These are phyloP conservation scores for Serilophus lunatus DNA, from an alignment of 2,113 vertebrate genomes.

Conservation along the genomic window DNA sequence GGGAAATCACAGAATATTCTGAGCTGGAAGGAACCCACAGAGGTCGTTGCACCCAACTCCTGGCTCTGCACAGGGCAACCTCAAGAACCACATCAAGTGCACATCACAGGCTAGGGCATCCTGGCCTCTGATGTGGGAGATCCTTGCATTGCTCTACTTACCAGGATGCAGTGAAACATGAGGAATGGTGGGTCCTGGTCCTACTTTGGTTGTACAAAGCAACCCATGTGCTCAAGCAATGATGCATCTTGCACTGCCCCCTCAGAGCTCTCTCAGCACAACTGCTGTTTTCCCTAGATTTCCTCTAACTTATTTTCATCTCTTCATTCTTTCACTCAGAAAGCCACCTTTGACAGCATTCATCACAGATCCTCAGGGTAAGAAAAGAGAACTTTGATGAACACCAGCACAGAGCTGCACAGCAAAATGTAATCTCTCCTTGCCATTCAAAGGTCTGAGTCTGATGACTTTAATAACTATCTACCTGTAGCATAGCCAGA, in stretches of 20 bases:
- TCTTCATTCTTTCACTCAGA: not conserved
- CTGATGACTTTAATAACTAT: not conserved
- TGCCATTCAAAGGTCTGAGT: not conserved
- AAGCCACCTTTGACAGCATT: not conserved
- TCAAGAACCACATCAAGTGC: not conserved
- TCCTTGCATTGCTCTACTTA: not conserved
- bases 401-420: not conserved
- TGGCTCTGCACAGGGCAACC: not conserved
- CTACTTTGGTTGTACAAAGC: not conserved
- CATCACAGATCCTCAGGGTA: not conserved
- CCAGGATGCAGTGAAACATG: rapidly evolving
- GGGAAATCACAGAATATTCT: not conserved
- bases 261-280: not conserved
- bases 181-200: not conserved
- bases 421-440: not conserved
- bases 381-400: not conserved
- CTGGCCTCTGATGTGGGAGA: not conserved
- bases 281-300: not conserved
- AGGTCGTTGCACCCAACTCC: not conserved
- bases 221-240: not conserved
- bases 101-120: not conserved
- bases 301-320: not conserved
- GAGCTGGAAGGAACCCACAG: not conserved
- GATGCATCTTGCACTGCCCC: not conserved
- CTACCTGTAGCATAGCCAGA: not conserved